Evolutionary conservation across 2,113 vertebrate species (phyloP), one percentile per base, ranked within the genome.

Genomic region (Crotalus helleri): DNA sequence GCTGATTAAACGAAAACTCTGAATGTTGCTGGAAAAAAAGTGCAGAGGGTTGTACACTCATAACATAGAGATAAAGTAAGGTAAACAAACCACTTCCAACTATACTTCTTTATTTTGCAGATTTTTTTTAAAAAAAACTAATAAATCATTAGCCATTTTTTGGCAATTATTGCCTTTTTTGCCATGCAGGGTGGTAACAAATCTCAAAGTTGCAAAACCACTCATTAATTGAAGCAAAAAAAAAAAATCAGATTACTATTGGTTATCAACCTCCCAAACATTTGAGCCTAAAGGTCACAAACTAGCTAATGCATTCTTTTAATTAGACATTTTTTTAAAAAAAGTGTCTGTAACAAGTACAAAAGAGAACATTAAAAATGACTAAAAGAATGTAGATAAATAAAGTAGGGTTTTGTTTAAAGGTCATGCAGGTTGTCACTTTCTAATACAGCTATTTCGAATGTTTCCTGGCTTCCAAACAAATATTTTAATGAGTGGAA

Each of bases 121-220:
- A 81, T 95, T 93, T 95, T 55, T 89, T 57, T 94, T 39, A 6
- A 39, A 81, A 94, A 93, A 39, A 39, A 33, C 58, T 91, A 97
- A 95, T 85, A 96, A 96, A 95, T 58, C 94, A 94, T 90, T 33
- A 93, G 87, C 90, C 96, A 95, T 95, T 95, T 96, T 86, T 39
- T 85, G 53, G 39, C 89, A 95, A 94, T 95, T 85, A 97, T 85
- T 95, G 64, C 53, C 94, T 97, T 95, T 89, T 96, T 91, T 49
- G 81, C 69, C 85, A 96, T 39, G 91, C 93, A 93, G 93, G 89
- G 59, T 88, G 64, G 92, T 92, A 95, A 96, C 96, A 92, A 93
- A 94, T 96, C 95, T 94, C 90, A 92, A 55, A 96, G 85, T 51
- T 89, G 85, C 89, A 91, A 95, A 95, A 86, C 89, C 95, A 94